Percentiles rank a stretch among this genome's conserved stretches.
Evolutionary conservation across 1,140 invertebrate species (phyloP).

Genomic region (Ostrea denselamellosa): DNA sequence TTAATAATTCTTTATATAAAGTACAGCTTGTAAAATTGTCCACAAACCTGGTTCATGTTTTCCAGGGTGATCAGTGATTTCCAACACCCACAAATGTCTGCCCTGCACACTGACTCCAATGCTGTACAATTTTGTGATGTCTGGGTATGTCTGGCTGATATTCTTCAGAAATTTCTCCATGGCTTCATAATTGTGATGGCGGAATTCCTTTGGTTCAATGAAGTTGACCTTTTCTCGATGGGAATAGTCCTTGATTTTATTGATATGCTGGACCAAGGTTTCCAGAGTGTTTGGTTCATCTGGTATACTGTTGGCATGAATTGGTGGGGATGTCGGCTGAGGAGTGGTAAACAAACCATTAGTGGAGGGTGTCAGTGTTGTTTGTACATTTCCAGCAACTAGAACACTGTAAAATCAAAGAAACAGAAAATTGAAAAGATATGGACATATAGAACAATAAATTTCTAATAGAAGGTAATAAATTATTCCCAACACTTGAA

Average conservation of each 20-base stretch:
- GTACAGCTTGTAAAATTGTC: neutral
- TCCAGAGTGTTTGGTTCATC: constrained; percentile 62
- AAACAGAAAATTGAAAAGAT: neutral
- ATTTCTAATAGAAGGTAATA: neutral
- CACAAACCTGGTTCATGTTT: constrained; percentile 92
- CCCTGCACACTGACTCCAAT: constrained; percentile 81
- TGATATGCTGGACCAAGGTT: constrained; percentile 64
- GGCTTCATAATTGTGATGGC: constrained; percentile 93
- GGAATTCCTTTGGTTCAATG: constrained; percentile 83
- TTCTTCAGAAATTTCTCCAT: constrained; percentile 90
- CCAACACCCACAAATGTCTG: constrained; percentile 96
- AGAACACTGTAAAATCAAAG: neutral
- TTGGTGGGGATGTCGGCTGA: neutral
- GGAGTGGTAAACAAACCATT: neutral
- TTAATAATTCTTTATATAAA: no score
- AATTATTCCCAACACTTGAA: neutral
- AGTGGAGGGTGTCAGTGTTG: neutral
- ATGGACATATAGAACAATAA: neutral
- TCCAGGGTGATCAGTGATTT: constrained; percentile 90
- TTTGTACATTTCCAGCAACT: neutral
- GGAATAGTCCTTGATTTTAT: constrained; percentile 67
- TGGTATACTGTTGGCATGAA: neutral
- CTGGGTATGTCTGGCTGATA: constrained; percentile 88
- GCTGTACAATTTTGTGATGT: constrained; percentile 74
- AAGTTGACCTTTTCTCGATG: constrained; percentile 68